Evolutionary conservation across 1,140 invertebrate species (phyloP), one percentile per base, ranked within the genome.

Genomic region (Euwallacea similis): DNA sequence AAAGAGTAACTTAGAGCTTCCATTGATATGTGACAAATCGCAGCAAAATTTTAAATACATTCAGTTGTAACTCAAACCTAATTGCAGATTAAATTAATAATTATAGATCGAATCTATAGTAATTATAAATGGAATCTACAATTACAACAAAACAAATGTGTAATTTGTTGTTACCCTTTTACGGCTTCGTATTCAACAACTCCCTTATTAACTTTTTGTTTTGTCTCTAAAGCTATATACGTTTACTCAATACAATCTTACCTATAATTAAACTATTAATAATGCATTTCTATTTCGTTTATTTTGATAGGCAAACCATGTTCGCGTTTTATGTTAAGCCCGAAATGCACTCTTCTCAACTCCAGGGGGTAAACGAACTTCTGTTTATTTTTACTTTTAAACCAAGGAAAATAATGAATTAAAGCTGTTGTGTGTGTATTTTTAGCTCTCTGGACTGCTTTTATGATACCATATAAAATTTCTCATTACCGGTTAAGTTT

Each of bases 151-250:
- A 33, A 33, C 21, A 33, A 33, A 2, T 33, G 21, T 33, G 21
- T 4, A 33, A 33, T 33, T 2, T 33, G 21, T 33, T 33, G 21
- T 33, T 33, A 4, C 21, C 21, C 47, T 78, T 75, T 68, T 82
- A 79, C 6, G 80, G 80, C 16, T 80, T 80, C 8, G 81, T 33
- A 33, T 33, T 33, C 21, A 79, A 11, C 81, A n/a, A n/a, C 80
- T 47, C 66, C 63, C 60, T 75, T 56, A 50, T 75, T 47, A 54
- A 88, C 78, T 76, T 88, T 87, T 8, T 87, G 83, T 66, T 91
- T 87, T 4, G 91, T 88, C 16, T 85, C 81, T 59, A 50, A 50
- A 13, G 46, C 46, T 11, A 50, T 6, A 6, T 11, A 50, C 13
- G 9, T 2, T 10, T 50, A 50, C 2, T 11, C 46, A 50, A 11